These are phyloP conservation scores for Myotis planiceps DNA, from an alignment of 2,797 vertebrate species.

Conservation along the genomic window DNA sequence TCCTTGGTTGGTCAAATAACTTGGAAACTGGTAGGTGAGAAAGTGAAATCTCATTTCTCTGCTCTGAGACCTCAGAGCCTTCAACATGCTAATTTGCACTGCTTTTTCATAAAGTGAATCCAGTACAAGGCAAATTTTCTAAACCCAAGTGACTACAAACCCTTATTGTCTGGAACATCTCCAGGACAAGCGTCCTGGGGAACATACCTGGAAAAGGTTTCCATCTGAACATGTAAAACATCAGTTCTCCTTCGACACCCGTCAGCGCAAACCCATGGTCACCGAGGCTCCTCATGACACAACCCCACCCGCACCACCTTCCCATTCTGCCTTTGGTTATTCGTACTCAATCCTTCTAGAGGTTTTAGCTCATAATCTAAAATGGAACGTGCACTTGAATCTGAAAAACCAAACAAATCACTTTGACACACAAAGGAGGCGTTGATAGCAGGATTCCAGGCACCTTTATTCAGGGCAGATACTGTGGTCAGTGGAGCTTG, in stretches of 20 bases:
- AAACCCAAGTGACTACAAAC: not conserved
- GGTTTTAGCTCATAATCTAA: not conserved
- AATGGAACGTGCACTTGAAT: not conserved
- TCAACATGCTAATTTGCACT: too few relatives aligned
- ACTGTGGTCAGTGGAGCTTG: not conserved
- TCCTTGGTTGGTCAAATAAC: not conserved
- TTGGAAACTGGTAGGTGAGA: not conserved
- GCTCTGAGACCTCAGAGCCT: not conserved
- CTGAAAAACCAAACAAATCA: not conserved
- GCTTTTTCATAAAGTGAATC: not conserved
- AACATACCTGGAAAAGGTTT: too few relatives aligned
- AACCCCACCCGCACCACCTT: fast-evolving
- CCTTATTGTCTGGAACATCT: not conserved
- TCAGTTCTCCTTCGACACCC: not conserved
- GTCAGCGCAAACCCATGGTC: not conserved
- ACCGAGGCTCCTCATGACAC: not conserved
- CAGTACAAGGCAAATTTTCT: not conserved
- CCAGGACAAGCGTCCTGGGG: not conserved
- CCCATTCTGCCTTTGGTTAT: not conserved
- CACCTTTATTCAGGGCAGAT: conserved; percentile 64
- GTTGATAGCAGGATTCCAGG: conserved; percentile 42
- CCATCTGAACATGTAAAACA: not conserved
- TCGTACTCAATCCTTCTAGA: not conserved
- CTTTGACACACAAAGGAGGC: conserved; percentile 29
- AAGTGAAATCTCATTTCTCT: not conserved